Percentiles rank a stretch among this genome's conserved stretches.
Conservation (phyloP, 1,140 invertebrate species). For the Eulimnadia texana region DNA sequence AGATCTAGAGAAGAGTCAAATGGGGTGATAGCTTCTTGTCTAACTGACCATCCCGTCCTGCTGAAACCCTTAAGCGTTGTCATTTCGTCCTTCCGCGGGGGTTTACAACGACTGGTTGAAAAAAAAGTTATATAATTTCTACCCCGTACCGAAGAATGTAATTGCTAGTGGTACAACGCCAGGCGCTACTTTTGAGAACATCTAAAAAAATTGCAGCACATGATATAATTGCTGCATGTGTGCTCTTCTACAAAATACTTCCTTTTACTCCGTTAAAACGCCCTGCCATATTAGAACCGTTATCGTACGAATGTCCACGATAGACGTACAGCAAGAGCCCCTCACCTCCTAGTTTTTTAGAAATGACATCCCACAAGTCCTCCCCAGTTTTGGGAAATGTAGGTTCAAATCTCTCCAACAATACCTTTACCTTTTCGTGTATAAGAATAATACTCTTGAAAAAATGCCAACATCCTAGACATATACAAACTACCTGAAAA, state of each 20-base stretch:
- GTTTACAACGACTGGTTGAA: conserved; percentile 5
- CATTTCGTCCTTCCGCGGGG: not conserved
- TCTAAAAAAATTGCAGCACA: conserved; percentile 17
- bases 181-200: conserved; percentile 2
- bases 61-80: not conserved
- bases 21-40: conserved; percentile 8
- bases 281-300: conserved; percentile 27
- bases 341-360: conserved; percentile 17
- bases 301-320: conserved; percentile 27
- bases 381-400: conserved; percentile 17
- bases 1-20: not conserved
- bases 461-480: too few species aligned
- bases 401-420: too few species aligned
- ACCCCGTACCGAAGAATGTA: conserved; percentile 5
- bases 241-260: conserved; percentile 14
- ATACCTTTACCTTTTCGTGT: too few species aligned
- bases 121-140: conserved; percentile 13
- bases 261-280: conserved; percentile 23
- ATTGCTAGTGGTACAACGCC: conserved; percentile 15
- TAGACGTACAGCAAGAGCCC: conserved; percentile 21
- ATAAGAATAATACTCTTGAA: too few species aligned
- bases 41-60: conserved; percentile 10
- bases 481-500: too few species aligned
- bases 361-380: conserved; percentile 16
- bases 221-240: conserved; percentile 16